Base-by-base conservation (phyloP, 2,797 vertebrate species). In the Pampus argenteus region DNA sequence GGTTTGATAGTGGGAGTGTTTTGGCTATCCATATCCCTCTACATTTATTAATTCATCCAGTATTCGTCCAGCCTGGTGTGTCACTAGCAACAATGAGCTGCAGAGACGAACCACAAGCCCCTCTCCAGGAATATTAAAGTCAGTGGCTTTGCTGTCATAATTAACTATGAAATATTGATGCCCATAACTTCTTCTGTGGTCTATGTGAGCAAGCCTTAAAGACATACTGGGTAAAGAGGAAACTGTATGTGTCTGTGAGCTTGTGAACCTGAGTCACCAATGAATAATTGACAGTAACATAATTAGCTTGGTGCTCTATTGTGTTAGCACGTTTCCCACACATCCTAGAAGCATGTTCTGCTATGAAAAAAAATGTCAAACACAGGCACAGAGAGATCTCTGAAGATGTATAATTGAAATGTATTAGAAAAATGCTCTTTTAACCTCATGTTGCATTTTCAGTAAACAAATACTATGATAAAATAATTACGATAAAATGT, bases 141-240 rank as follows among this genome's bases (percentile, higher is more conserved):
- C 86, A 78, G 56, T 72, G 86, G 87, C 89, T 86, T 86, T 81
- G 79, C 83, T 81, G 82, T 90, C 86, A 91, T 94, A 94, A 94
- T 94, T 91, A 93, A 85, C 85, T 82, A 88, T 94, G 64, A 94
- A 94, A 94, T 94, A 94, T 94, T 93, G 85, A 95, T 93, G 91
- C 50, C 45, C 78, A 79, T 82, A 89, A 90, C 88, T 87, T 90
- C 81, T 85, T 81, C 81, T 87, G 77, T 85, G 87, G 87, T 88
- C 83, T 76, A 82, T 54, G 73, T 69, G 55, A 85, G 79, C 68
- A 60, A 75, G 83, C 74, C 88, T 91, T 85, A 62, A 81, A 85
- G 83, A 87, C 64, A 86, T 58, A 77, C 67, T 28, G 70, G 60
- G 56, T 72, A 51, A 88, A 76, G 69, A 86, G 64, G 83, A 88